Percentiles rank a stretch among this genome's conserved stretches.
These are phyloP conservation scores for Rynchops niger DNA, from an alignment of 2,113 vertebrate genomes.

Conservation along the genomic window DNA sequence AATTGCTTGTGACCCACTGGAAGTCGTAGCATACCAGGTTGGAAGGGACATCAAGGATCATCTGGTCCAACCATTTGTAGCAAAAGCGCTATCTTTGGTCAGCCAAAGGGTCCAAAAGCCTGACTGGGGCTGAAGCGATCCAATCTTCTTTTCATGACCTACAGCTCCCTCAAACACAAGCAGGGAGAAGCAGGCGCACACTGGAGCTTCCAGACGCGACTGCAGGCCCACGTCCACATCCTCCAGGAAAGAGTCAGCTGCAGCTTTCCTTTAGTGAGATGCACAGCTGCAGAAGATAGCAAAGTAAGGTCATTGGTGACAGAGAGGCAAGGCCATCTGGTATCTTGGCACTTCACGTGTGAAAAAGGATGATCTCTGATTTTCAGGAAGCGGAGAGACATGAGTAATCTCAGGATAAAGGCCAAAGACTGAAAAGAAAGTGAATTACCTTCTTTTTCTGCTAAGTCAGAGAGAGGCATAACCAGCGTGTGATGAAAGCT, in stretches of 20 bases:
- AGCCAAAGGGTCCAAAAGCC: background rate
- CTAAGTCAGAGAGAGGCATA: background rate
- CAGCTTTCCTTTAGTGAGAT: background rate
- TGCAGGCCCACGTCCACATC: background rate
- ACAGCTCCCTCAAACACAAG: background rate
- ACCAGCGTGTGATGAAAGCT: background rate
- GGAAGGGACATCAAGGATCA: background rate
- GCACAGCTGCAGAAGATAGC: background rate
- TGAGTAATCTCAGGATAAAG: background rate
- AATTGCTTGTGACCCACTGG: background rate
- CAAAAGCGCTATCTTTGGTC: background rate
- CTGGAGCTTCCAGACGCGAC: background rate
- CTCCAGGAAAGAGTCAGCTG: background rate
- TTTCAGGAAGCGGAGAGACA: background rate
- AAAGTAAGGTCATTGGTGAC: background rate
- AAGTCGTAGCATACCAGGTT: background rate
- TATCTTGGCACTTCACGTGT: background rate
- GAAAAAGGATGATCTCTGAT: background rate
- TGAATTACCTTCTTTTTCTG: constrained; percentile 17
- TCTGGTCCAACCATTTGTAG: background rate
- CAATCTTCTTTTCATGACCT: background rate
- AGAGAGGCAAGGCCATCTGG: background rate
- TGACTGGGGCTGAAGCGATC: background rate
- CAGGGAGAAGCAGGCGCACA: background rate
- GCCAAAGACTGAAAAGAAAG: background rate